Base-by-base conservation (phyloP, 2,888 invertebrate genomes). In the Drosophila mimica region DNA sequence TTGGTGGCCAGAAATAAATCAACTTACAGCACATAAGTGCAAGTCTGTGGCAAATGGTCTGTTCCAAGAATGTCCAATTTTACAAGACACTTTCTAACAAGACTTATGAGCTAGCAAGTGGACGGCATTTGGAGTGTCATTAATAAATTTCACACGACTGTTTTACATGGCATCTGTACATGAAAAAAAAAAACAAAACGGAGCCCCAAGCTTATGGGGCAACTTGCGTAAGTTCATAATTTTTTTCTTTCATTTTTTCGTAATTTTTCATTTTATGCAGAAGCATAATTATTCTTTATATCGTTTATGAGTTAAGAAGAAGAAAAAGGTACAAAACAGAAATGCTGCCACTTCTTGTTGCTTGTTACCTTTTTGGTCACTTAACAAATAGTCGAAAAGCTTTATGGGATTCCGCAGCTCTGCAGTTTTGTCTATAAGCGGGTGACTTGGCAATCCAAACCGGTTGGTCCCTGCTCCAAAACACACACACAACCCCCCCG, bases 401-500 rank as follows among this genome's bases (percentile, higher is more conserved):
- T 82, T 79, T 84, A 84, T 85, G 88, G 82, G 75, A 73, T 79
- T 77, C 70, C 57, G 68, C 51, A 30, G 63, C 72, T 85, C 76
- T 83, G 81, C 70, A 84, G 87, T 87, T 89, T 69, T 85, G 84
- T 71, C 79, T 89, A 78, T 86, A 81, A 85, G 85, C 85, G 85
- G 89, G 85, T 89, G 89, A 88, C 82, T 88, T 88, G 82, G 82
- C 88, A 88, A 85, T 81, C 80, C 77, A 85, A 85, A 85, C 90
- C 89, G 89, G 84, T 85, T 89, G 60, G 62, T 56, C 73, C 67
- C 70, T 51, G 54, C 61, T 56, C 33, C 69, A 53, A 20, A 48
- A 36, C 54, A 38, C 36, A 38, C 30, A 46, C 51, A 30, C 25
- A 40, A 28, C 36, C 28, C 20, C 0, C 33, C 34, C n/a, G 60